These are phyloP conservation scores for Stenolophus ochropezus DNA, from an alignment of 2,888 invertebrate species.

Conservation along the genomic window DNA sequence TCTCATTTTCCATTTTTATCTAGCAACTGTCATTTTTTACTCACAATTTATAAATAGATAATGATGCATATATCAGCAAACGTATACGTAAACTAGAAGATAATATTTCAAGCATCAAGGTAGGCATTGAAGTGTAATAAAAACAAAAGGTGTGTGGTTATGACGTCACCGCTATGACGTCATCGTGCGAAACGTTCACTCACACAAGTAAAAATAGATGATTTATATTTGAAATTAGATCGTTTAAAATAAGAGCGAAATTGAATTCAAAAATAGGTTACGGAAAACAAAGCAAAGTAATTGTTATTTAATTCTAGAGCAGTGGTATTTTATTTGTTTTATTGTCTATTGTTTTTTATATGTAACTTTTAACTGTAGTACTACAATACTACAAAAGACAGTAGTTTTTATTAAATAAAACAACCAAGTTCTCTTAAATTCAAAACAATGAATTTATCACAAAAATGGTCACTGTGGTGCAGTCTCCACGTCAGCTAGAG, in stretches of 20 bases:
- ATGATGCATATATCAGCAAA: constrained; percentile 35
- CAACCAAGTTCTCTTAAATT: too few relatives aligned
- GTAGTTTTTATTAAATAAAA: too few relatives aligned
- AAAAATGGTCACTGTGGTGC: too few relatives aligned
- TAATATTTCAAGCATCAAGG: background rate
- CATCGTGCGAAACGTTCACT: constrained; percentile 3
- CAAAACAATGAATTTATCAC: too few relatives aligned
- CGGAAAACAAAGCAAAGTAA: too few relatives aligned
- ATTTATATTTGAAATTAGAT: constrained; percentile 2
- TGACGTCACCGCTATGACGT: constrained; percentile 14
- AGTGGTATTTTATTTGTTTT: too few relatives aligned
- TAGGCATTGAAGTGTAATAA: constrained; percentile 16
- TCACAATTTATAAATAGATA: constrained; percentile 44
- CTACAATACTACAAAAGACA: too few relatives aligned
- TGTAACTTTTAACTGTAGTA: too few relatives aligned
- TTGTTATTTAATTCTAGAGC: too few relatives aligned
- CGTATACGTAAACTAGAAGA: constrained; percentile 1
- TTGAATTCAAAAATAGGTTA: background rate
- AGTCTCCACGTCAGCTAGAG: too few relatives aligned
- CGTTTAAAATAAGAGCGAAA: background rate
- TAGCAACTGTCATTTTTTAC: background rate
- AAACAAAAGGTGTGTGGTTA: constrained; percentile 20
- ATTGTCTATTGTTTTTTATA: too few relatives aligned
- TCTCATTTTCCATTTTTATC: background rate
- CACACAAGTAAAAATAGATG: constrained; percentile 9